Conservation (phyloP, 2,797 vertebrate species). For the Hypotaenidia philippensis region DNA sequence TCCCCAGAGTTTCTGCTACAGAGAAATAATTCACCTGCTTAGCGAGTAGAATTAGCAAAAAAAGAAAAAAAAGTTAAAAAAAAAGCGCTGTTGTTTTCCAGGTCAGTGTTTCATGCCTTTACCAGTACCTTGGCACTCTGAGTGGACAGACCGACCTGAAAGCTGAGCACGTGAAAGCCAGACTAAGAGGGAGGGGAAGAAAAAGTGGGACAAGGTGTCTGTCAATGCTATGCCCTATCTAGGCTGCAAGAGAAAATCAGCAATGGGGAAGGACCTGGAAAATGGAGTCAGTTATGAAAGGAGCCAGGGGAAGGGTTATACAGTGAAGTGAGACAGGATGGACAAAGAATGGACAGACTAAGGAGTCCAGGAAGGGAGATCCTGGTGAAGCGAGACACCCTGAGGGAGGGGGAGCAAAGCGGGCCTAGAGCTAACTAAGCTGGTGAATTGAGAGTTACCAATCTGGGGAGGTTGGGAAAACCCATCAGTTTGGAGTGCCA, state of each 20-base stretch:
- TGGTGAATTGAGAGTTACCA: background rate
- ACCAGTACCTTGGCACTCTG: background rate
- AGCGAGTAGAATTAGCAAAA: background rate
- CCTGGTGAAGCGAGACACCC: background rate
- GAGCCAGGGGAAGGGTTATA: background rate
- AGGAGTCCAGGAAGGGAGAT: background rate
- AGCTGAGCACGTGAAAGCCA: background rate
- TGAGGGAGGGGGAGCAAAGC: background rate
- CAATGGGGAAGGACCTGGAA: background rate
- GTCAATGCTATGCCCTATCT: background rate
- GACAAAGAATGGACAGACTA: background rate
- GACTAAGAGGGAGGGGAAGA: background rate
- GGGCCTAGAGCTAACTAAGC: background rate
- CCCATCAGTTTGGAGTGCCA: background rate
- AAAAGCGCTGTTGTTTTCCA: background rate
- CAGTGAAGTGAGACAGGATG: background rate
- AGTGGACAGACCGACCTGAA: background rate
- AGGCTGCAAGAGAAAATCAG: background rate
- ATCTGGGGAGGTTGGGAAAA: background rate
- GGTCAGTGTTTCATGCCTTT: background rate
- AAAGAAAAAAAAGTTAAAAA: no score
- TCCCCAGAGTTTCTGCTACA: background rate
- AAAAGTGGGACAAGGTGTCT: background rate
- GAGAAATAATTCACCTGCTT: background rate
- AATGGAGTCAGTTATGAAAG: background rate